Base-by-base conservation (phyloP, 2,113 vertebrate species). In the Nannobrachium achirus region DNA sequence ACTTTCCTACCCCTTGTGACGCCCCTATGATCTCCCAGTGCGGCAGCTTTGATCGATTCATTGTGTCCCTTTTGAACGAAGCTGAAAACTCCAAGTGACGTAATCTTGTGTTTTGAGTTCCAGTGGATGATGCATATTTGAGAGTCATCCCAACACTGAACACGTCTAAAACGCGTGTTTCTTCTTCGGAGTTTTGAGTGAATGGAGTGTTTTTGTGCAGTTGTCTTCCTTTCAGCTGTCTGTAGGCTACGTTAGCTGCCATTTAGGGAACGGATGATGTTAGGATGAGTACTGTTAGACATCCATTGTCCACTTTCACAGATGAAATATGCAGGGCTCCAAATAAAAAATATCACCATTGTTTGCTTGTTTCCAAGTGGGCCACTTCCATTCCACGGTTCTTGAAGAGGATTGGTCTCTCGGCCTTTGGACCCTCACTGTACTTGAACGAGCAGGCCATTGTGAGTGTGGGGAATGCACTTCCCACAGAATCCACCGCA, bases 401-500 rank as follows among this genome's bases (percentile, higher is more conserved):
- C 25, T 33, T 4, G 25, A 33, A 4, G n/a, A 41, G 62, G 57
- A 68, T 78, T 78, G 74, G 69, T 81, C 72, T 78, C 48, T n/a
- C n/a, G n/a, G 51, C 66, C 60, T 13, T 8, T 33, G 25, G 45
- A 40, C 39, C 69, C 66, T 95, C 85, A 96, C 51, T 92, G 85
- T 58, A 95, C 88, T 90, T 96, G 92, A 81, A 99, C 84, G 1
- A 93, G 93, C 41, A 99, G 94, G 72, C 96, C 94, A 39, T 82
- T 89, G 76, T 93, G 75, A 75, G 89, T 79, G 71, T 94, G 94
- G 63, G 97, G 96, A 90, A 96, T 74, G 90, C 97, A 99, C 87
- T 98, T 98, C 66, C 97, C 97, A 88, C 97, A 99, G 89, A 96
- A 97, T 16, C 97, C 97, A 69, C 97, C 97, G 73, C 97, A 99